phyloP scores from a whole-genome alignment of 53 echinoderm and acorn worm species.

The Echinarachnius parma region DNA sequence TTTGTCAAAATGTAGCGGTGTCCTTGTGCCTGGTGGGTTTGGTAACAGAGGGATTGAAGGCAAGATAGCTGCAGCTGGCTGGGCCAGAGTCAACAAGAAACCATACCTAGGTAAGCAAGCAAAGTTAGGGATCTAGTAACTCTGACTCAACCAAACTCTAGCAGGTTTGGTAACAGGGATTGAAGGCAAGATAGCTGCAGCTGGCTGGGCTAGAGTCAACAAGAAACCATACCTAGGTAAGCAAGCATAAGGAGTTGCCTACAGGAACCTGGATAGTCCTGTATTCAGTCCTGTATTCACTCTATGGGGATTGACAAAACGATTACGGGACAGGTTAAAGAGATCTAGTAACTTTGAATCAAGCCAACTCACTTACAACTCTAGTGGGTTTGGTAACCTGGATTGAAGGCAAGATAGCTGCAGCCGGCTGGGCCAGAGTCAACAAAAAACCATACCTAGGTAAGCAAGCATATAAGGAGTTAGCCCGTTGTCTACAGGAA shows the following conservation, averaged over 20 bases:
- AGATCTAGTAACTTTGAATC: too few species aligned
- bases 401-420: conserved; percentile 83
- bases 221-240: conserved; percentile 78
- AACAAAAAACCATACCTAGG: conserved; percentile 94
- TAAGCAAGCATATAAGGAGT: too few species aligned
- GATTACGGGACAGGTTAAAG: too few species aligned
- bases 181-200: conserved; percentile 75
- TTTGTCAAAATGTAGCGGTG: conserved; percentile 83
- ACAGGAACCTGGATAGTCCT: too few species aligned
- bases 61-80: conserved; percentile 84
- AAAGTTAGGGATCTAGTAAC: too few species aligned
- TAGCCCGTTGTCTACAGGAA: too few species aligned
- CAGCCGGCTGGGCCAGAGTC: conserved; percentile 93
- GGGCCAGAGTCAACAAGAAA: conserved; percentile 95
- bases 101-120: conserved; percentile 84
- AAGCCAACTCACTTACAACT: too few species aligned
- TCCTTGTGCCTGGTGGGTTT: conserved; percentile 94
- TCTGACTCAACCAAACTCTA: too few species aligned
- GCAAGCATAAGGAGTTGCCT: too few species aligned
- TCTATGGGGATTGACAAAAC: too few species aligned
- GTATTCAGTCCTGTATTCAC: too few species aligned
- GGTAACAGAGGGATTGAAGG: conserved; percentile 86
- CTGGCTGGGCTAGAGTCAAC: conserved; percentile 64
- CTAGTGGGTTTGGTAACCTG: too few species aligned
- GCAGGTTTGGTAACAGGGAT: conserved; percentile 78